Percentiles rank a stretch among this genome's conserved stretches.
Evolutionary conservation across 2,113 vertebrate species (phyloP).

Genomic region (Aythya baeri): DNA sequence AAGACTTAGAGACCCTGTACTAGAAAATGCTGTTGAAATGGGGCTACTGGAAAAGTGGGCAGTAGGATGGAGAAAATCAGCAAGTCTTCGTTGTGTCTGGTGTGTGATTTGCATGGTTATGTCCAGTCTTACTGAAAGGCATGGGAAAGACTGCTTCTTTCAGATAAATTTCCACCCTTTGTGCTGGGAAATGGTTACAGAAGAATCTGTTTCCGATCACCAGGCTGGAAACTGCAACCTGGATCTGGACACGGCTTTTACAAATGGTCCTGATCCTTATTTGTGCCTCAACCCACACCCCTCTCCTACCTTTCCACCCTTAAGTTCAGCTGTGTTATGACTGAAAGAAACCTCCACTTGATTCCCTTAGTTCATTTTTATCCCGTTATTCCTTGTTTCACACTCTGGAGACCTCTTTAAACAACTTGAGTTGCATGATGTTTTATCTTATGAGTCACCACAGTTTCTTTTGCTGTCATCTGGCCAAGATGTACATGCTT

Average conservation of each 20-base stretch:
- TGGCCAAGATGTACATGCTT: background rate
- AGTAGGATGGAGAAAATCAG: background rate
- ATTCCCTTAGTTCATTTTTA: background rate
- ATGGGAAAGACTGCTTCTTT: background rate
- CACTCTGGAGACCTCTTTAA: background rate
- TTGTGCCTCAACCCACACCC: background rate
- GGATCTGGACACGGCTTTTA: background rate
- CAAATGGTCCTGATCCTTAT: background rate
- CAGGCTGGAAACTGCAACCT: background rate
- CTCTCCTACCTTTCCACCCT: background rate
- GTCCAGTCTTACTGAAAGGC: background rate
- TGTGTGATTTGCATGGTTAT: background rate
- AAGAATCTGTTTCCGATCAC: background rate
- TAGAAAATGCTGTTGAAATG: background rate
- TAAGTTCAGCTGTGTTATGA: background rate
- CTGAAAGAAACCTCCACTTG: background rate
- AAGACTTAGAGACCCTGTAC: no score
- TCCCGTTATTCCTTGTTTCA: background rate
- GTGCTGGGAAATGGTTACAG: background rate
- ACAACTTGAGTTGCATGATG: background rate
- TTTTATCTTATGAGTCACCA: background rate
- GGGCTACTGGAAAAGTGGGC: background rate
- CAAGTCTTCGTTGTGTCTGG: background rate
- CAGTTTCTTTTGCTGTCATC: background rate
- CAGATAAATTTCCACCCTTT: background rate